These are phyloP conservation scores for Diceros bicornis DNA, from an alignment of 2,797 vertebrate genomes.

Conservation along the genomic window DNA sequence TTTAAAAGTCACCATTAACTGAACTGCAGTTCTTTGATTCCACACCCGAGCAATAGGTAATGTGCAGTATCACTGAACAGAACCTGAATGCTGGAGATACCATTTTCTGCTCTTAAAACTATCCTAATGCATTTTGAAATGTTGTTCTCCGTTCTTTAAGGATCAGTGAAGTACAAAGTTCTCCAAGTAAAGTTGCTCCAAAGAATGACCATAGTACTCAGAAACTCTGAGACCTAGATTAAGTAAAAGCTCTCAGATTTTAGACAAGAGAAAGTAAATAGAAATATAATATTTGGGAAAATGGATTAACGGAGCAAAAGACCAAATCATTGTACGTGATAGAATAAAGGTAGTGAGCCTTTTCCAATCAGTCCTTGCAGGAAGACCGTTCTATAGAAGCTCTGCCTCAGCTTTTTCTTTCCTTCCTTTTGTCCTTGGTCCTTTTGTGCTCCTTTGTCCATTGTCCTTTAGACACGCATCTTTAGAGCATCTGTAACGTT, in stretches of 20 bases:
- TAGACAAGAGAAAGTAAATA: constrained; percentile 38
- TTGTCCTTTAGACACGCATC: not conserved
- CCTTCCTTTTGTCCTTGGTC: not conserved
- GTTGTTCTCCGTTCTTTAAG: not conserved
- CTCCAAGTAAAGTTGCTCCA: not conserved
- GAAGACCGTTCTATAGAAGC: not conserved
- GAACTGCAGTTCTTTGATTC: not conserved
- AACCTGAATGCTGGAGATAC: not conserved
- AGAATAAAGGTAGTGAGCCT: not conserved
- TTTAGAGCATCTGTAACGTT: no score
- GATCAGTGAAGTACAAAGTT: constrained; percentile 50
- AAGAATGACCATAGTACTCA: constrained; percentile 31
- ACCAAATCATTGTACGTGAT: constrained; percentile 21
- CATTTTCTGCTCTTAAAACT: constrained; percentile 1
- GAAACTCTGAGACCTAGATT: constrained; percentile 5
- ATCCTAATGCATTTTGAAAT: constrained; percentile 49
- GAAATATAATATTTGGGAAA: constrained; percentile 54
- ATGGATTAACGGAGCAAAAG: constrained; percentile 24
- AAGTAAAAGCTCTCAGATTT: constrained; percentile 31
- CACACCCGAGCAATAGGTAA: not conserved
- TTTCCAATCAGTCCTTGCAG: not conserved
- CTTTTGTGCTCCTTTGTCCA: not conserved
- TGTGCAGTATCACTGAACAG: not conserved
- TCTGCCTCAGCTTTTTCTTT: not conserved
- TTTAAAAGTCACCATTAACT: not conserved